phyloP scores from a whole-genome alignment of 2,797 vertebrate species.

The Scolopax rusticola region DNA sequence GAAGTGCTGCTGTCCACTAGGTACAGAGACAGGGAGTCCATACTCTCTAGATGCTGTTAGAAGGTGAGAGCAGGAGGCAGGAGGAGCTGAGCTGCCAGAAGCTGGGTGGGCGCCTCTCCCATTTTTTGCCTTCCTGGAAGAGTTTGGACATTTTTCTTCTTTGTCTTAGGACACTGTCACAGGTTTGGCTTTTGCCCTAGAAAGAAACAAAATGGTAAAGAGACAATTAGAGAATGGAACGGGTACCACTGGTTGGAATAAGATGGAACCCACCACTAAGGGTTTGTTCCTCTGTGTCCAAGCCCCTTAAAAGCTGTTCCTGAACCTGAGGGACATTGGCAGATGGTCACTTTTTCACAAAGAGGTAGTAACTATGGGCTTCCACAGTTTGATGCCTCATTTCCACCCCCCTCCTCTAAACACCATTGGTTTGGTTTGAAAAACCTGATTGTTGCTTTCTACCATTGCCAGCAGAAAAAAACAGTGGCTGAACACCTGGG shows the following conservation, averaged over 20 bases:
- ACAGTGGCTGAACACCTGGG: not conserved
- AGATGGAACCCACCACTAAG: not conserved
- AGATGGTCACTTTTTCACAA: rapidly evolving
- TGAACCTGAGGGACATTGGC: not conserved
- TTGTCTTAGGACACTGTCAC: not conserved
- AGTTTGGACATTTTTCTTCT: not conserved
- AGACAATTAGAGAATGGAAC: not conserved
- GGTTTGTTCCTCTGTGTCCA: not conserved
- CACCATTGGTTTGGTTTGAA: not conserved
- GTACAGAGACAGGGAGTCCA: not conserved
- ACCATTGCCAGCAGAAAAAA: not conserved
- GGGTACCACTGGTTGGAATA: not conserved
- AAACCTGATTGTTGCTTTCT: not conserved
- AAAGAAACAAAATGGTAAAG: not conserved
- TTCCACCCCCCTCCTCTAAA: rapidly evolving
- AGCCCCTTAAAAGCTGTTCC: not conserved
- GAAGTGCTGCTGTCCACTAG: not conserved
- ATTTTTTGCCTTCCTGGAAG: not conserved
- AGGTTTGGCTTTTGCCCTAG: not conserved
- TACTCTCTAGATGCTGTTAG: not conserved
- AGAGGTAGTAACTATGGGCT: not conserved
- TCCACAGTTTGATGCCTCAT: not conserved
- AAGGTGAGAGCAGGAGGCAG: not conserved
- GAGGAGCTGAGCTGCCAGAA: not conserved
- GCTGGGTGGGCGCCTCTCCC: not conserved